Conservation (phyloP, 2,797 vertebrate genomes). For the Rhynchotus rufescens region DNA sequence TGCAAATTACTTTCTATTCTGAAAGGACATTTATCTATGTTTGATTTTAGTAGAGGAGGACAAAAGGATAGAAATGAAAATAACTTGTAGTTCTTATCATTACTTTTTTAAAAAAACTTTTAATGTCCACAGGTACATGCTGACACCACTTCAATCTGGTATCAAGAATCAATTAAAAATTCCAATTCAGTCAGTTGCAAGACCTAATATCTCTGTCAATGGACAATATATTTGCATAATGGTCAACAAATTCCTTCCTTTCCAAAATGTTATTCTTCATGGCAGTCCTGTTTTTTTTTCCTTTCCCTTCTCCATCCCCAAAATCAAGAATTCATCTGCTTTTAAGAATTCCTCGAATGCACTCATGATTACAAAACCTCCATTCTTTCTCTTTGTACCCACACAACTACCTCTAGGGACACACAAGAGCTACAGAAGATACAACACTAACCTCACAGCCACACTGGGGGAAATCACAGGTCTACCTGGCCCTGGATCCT, state of each 20-base stretch:
- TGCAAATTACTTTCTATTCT: constrained; percentile 15
- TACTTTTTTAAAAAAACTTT: background rate
- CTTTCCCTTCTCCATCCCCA: background rate
- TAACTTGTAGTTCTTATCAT: background rate
- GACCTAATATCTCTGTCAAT: background rate
- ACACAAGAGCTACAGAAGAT: background rate
- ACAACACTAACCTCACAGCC: background rate
- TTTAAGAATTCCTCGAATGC: background rate
- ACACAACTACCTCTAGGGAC: background rate
- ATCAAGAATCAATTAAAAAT: background rate
- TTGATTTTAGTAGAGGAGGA: background rate
- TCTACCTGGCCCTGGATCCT: background rate
- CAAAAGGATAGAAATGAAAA: background rate
- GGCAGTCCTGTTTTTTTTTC: background rate
- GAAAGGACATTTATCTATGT: background rate
- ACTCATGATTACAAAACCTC: background rate
- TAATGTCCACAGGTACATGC: background rate
- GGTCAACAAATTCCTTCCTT: background rate
- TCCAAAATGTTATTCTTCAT: background rate
- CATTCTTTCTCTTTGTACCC: background rate
- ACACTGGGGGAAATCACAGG: background rate
- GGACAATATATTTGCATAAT: background rate
- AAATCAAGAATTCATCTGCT: background rate
- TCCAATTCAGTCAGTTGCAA: background rate
- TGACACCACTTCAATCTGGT: background rate